Evolutionary conservation across 2,888 invertebrate genomes (phyloP).

Genomic region (Heliothis peltigera): DNA sequence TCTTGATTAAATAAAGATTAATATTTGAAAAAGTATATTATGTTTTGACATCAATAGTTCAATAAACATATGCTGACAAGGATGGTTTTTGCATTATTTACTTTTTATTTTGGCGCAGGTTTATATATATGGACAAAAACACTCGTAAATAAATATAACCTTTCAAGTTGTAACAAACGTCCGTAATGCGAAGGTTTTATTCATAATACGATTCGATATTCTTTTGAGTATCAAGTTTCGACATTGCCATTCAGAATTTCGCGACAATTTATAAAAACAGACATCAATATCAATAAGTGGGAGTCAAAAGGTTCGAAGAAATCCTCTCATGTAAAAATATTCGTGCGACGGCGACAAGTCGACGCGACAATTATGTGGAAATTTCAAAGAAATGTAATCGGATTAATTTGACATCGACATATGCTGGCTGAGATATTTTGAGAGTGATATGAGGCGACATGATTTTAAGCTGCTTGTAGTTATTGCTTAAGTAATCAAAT

Average conservation of each 20-base stretch:
- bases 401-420: conserved; percentile 56
- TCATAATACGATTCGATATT: conserved; percentile 9
- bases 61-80: not conserved
- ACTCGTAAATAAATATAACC: conserved; percentile 16
- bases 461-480: conserved; percentile 17
- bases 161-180: conserved; percentile 3
- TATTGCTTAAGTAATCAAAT: too few relatives aligned
- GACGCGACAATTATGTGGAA: conserved; percentile 69
- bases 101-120: not conserved
- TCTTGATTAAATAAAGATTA: not conserved
- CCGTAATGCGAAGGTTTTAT: not conserved
- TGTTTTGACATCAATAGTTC: not conserved
- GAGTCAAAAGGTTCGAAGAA: conserved; percentile 44
- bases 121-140: not conserved
- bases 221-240: conserved; percentile 11
- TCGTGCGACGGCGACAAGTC: conserved; percentile 39
- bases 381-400: conserved; percentile 65
- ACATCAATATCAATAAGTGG: conserved; percentile 46
- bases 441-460: conserved; percentile 21
- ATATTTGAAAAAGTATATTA: not conserved
- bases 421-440: conserved; percentile 28
- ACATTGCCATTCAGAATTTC: conserved; percentile 10
- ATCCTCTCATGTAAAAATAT: conserved; percentile 49
- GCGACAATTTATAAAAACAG: conserved; percentile 16
- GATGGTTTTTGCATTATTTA: not conserved